Conservation (phyloP, 2,888 invertebrate species). For the Lutraria lutraria region DNA sequence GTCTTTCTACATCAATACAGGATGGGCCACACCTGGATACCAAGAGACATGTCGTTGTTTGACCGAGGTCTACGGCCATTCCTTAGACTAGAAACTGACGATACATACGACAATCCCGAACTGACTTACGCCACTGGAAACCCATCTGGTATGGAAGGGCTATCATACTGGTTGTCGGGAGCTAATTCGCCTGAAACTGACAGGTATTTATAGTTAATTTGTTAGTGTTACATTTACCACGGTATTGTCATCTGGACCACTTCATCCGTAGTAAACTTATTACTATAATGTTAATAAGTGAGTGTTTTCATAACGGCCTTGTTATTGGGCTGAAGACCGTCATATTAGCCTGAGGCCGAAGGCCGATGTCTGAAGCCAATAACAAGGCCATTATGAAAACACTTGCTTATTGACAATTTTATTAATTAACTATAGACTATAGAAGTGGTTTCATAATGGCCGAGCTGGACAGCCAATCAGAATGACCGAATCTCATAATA, state of each 20-base stretch:
- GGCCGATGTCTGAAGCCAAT: too few relatives aligned
- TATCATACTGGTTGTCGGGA: conserved; percentile 51
- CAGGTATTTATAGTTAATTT: conserved; percentile 33
- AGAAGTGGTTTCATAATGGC: too few relatives aligned
- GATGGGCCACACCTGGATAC: conserved; percentile 63
- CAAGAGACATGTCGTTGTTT: conserved; percentile 51
- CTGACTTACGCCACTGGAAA: conserved; percentile 43
- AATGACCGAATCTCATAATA: too few relatives aligned
- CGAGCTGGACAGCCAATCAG: too few relatives aligned
- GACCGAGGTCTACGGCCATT: conserved; percentile 11
- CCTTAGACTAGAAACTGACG: conserved; percentile 12
- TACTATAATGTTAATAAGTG: too few relatives aligned
- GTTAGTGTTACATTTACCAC: neutral
- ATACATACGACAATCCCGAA: conserved; percentile 25
- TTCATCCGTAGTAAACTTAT: too few relatives aligned
- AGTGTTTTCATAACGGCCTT: too few relatives aligned
- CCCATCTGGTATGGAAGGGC: conserved; percentile 49
- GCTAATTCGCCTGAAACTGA: conserved; percentile 45
- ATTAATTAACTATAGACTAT: too few relatives aligned
- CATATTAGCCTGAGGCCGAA: too few relatives aligned
- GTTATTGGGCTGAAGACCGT: too few relatives aligned
- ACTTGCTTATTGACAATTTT: too few relatives aligned
- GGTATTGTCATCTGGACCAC: neutral
- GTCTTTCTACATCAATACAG: conserved; percentile 17
- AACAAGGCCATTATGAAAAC: too few relatives aligned